Evolutionary conservation across 1,140 invertebrate genomes (phyloP).

Genomic region (Drosophila tsacasi): DNA sequence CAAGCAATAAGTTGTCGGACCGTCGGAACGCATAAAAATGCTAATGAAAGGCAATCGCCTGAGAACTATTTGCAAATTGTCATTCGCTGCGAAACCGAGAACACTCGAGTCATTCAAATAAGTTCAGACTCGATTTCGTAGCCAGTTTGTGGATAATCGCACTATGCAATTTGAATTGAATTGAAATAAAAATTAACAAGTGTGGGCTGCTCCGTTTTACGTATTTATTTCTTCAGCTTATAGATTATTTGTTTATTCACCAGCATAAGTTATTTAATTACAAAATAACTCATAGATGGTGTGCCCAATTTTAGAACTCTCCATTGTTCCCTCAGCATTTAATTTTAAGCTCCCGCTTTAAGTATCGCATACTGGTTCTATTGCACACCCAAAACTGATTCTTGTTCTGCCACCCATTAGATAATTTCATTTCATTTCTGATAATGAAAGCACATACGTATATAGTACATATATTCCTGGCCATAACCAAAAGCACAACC

Average conservation of each 20-base stretch:
- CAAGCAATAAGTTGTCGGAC: conserved; percentile 45
- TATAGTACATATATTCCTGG: conserved; percentile 22
- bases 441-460: conserved; percentile 35
- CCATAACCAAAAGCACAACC: conserved; percentile 54
- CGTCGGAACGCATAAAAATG: conserved; percentile 64
- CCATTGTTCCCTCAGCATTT: neutral
- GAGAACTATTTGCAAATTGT: conserved; percentile 48
- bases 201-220: too few species aligned
- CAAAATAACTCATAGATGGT: neutral
- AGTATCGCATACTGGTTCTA: conserved; percentile 8
- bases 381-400: conserved; percentile 15
- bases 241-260: neutral
- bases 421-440: conserved; percentile 36
- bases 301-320: neutral
- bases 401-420: conserved; percentile 34
- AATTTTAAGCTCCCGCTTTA: neutral
- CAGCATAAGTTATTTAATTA: too few species aligned
- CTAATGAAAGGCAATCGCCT: conserved; percentile 44
- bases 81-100: conserved; percentile 22
- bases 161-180: conserved; percentile 52
- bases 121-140: conserved; percentile 25
- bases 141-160: conserved; percentile 22
- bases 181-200: conserved; percentile 9
- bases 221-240: too few species aligned
- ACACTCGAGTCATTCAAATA: conserved; percentile 52